These are phyloP conservation scores for Urocolius indicus DNA, from an alignment of 2,113 vertebrate species.

Conservation along the genomic window DNA sequence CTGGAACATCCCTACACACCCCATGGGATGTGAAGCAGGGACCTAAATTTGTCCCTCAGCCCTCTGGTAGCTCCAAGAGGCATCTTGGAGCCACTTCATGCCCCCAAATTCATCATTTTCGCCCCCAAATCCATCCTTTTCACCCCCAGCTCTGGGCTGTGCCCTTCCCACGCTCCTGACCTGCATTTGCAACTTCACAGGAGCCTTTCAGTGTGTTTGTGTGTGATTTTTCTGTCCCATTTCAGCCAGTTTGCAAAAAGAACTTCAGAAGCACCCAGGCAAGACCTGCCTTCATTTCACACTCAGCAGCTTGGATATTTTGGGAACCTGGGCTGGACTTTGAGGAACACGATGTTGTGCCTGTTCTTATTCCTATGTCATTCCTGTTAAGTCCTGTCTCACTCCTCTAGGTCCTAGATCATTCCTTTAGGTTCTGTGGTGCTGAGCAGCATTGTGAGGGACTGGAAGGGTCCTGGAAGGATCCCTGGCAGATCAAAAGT, in stretches of 20 bases:
- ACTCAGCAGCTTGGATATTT: neutral
- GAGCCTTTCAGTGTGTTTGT: no score
- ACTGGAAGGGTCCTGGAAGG: neutral
- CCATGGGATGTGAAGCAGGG: rapidly evolving
- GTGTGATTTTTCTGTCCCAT: neutral
- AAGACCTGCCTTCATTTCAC: neutral
- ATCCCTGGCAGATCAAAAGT: neutral
- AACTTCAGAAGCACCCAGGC: neutral
- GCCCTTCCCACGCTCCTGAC: neutral
- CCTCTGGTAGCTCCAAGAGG: neutral
- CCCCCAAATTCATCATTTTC: neutral
- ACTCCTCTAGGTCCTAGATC: no score
- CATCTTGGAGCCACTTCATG: rapidly evolving
- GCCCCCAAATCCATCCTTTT: no score
- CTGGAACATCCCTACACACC: neutral
- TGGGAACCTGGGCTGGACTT: neutral
- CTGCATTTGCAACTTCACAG: neutral
- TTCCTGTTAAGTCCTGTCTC: no score
- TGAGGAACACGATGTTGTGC: rapidly evolving
- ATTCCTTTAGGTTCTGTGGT: rapidly evolving
- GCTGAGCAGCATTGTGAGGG: neutral
- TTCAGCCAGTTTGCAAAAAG: neutral
- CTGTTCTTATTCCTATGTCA: neutral
- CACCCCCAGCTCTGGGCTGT: rapidly evolving
- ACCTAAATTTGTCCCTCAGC: neutral